A percentile compares a stretch with the other conserved stretches of the same genome.
Conservation (phyloP, 2,888 invertebrate species). For the Cabera pusaria region DNA sequence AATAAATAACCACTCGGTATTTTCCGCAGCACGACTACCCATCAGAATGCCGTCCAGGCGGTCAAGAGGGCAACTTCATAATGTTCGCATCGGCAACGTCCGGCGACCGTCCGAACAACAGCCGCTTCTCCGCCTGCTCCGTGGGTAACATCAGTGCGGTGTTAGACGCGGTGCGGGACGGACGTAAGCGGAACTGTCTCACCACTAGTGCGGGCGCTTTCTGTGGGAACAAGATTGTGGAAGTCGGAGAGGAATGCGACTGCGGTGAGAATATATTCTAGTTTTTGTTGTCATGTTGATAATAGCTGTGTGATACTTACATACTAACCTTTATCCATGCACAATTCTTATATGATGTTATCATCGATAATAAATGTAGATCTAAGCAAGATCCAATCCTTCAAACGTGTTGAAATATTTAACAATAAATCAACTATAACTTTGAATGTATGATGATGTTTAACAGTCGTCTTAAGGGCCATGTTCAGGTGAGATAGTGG, state of each 20-base stretch:
- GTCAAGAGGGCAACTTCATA: conserved; percentile 97
- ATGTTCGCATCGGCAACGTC: conserved; percentile 99
- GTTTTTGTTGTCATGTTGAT: too few relatives aligned
- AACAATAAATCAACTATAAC: too few relatives aligned
- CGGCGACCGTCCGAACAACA: conserved; percentile 98
- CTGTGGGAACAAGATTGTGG: conserved; percentile 99
- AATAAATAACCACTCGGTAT: conserved; percentile 17
- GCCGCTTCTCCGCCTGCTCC: conserved; percentile 97
- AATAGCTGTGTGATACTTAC: too few relatives aligned
- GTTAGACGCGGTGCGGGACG: conserved; percentile 94
- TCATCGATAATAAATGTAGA: too few relatives aligned
- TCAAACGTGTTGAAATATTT: too few relatives aligned
- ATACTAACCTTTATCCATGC: too few relatives aligned
- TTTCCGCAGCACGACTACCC: conserved; percentile 94
- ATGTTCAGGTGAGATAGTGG: too few relatives aligned
- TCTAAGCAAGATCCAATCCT: too few relatives aligned
- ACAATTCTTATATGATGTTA: too few relatives aligned
- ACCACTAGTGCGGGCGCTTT: conserved; percentile 95
- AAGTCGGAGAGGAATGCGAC: conserved; percentile 99
- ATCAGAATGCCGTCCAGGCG: conserved; percentile 94
- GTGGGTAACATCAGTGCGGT: conserved; percentile 97
- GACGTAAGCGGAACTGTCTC: conserved; percentile 96
- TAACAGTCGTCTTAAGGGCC: too few relatives aligned
- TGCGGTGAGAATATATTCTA: too few relatives aligned
- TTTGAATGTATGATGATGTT: too few relatives aligned